Percentiles rank a stretch among this genome's conserved stretches.
These are phyloP conservation scores for Albula goreensis DNA, from an alignment of 2,113 vertebrate species.

Conservation along the genomic window DNA sequence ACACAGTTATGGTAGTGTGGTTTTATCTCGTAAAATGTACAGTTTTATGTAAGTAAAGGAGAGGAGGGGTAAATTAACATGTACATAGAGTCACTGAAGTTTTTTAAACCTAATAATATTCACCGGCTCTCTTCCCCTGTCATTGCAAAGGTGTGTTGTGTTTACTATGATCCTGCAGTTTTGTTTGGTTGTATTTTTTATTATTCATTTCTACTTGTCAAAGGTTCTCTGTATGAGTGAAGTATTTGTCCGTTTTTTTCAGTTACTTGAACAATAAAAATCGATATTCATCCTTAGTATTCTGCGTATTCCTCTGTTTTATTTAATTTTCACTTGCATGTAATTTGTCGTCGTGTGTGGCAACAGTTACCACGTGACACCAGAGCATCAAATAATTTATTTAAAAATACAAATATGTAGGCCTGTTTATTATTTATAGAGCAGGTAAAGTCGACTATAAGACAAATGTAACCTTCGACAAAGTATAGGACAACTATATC, in stretches of 20 bases:
- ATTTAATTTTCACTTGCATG: too few relatives aligned
- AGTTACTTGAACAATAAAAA: conserved; percentile 71
- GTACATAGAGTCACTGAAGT: conserved; percentile 26
- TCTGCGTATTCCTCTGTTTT: background rate
- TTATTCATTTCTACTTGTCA: conserved; percentile 58
- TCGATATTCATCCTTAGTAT: conserved; percentile 45
- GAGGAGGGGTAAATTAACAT: conserved; percentile 22
- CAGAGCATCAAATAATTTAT: too few relatives aligned
- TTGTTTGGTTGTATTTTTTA: conserved; percentile 55
- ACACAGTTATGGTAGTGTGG: conserved; percentile 29
- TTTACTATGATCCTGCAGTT: conserved; percentile 49
- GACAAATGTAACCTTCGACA: too few relatives aligned
- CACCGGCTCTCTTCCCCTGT: conserved; percentile 19
- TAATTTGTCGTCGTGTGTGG: background rate
- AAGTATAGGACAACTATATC: too few relatives aligned
- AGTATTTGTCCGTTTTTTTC: conserved; percentile 56
- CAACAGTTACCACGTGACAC: too few relatives aligned
- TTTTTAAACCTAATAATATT: conserved; percentile 18
- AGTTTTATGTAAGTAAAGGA: conserved; percentile 45
- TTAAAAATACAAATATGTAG: too few relatives aligned
- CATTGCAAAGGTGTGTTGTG: conserved; percentile 29
- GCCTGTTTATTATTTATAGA: too few relatives aligned
- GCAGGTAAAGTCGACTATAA: too few relatives aligned
- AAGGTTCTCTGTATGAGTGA: conserved; percentile 55
- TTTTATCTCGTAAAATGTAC: conserved; percentile 49